These are phyloP conservation scores for Merluccius polli DNA, from an alignment of 2,797 vertebrate genomes.

Conservation along the genomic window DNA sequence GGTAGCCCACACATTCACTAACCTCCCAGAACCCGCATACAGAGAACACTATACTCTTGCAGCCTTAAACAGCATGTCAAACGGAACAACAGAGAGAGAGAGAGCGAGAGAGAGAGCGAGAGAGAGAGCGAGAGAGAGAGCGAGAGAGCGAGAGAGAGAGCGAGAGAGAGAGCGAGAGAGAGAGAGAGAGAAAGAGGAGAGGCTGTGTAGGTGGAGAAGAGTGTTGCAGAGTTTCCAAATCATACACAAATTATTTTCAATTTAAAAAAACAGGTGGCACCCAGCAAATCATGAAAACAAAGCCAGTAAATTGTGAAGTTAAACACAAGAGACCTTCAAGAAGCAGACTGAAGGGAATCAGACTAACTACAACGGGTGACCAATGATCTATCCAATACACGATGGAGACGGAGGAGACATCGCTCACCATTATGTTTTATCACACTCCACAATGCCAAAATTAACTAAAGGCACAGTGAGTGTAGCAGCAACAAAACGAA, in stretches of 20 bases:
- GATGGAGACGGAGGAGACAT: too few relatives aligned
- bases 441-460: too few relatives aligned
- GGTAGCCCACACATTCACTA: neutral
- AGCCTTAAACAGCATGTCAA: neutral
- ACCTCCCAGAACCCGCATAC: neutral
- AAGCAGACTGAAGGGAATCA: neutral
- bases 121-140: neutral
- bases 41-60: neutral
- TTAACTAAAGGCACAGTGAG: too few relatives aligned
- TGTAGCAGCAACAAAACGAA: too few relatives aligned
- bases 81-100: neutral
- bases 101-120: too few relatives aligned
- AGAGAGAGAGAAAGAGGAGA: neutral
- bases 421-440: too few relatives aligned
- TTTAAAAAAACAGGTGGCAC: too few relatives aligned
- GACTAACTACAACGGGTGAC: neutral
- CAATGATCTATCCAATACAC: neutral
- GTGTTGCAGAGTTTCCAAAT: neutral
- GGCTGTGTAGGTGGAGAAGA: neutral
- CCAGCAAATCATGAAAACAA: too few relatives aligned
- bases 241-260: neutral
- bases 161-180: neutral
- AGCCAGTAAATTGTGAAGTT: neutral
- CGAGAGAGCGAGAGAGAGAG: neutral
- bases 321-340: neutral